Evolutionary conservation across 2,113 vertebrate genomes (phyloP).

Genomic region (Triplophysa dalaica): DNA sequence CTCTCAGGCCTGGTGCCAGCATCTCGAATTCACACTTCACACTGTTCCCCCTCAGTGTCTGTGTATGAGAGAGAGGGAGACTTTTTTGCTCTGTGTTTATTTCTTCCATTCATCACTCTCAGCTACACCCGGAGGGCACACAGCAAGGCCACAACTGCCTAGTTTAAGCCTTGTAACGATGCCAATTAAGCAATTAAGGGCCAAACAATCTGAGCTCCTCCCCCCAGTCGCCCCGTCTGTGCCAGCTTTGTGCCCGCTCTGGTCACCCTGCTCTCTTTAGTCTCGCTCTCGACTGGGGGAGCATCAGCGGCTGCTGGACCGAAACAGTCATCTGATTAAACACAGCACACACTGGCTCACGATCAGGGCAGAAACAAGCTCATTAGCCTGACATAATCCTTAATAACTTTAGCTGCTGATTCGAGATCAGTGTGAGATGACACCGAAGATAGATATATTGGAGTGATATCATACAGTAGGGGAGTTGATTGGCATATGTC

Average conservation of each 20-base stretch:
- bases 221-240: not conserved
- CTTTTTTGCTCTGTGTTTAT: conserved; percentile 43
- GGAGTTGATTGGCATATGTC: conserved; percentile 21
- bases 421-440: conserved; percentile 24
- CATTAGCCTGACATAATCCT: conserved; percentile 39
- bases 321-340: conserved; percentile 39
- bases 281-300: conserved; percentile 32
- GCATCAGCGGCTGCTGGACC: conserved; percentile 37
- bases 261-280: conserved; percentile 11
- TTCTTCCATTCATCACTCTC: conserved; percentile 49
- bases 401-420: conserved; percentile 36
- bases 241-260: conserved; percentile 24
- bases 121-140: conserved; percentile 34
- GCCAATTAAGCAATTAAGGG: conserved; percentile 55
- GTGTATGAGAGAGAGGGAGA: conserved; percentile 1
- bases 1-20: conserved; percentile 34
- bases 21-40: conserved; percentile 19
- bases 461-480: not conserved
- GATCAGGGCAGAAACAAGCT: conserved; percentile 38
- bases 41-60: not conserved
- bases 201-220: conserved; percentile 45
- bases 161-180: conserved; percentile 52
- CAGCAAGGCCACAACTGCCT: conserved; percentile 48
- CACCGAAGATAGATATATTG: conserved; percentile 3
- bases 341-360: conserved; percentile 22